These are phyloP conservation scores for Ichneumon xanthorius DNA, from an alignment of 2,888 invertebrate genomes.

Conservation along the genomic window DNA sequence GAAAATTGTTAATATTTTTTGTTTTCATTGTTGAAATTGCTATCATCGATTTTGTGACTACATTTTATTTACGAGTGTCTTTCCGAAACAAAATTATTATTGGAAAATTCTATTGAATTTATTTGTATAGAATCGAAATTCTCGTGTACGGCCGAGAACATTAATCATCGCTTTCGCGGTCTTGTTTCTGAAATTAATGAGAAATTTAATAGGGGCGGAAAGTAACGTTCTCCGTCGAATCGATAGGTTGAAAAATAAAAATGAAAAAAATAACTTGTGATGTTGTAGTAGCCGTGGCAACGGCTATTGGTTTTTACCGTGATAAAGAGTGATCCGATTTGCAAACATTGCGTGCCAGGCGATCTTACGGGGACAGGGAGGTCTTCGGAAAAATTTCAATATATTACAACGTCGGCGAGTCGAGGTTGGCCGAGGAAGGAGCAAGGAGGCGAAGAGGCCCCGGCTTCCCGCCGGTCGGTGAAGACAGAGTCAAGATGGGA, in stretches of 20 bases:
- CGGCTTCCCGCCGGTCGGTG: constrained; percentile 60
- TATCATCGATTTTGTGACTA: background rate
- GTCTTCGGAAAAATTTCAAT: constrained; percentile 65
- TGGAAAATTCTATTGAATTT: background rate
- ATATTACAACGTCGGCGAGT: constrained; percentile 55
- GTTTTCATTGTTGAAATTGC: background rate
- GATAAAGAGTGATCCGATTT: constrained; percentile 67
- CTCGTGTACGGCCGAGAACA: background rate
- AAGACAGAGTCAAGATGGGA: constrained; percentile 38
- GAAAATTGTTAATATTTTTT: background rate
- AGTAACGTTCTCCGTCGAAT: constrained; percentile 14
- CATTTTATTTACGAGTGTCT: background rate
- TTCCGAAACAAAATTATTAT: background rate
- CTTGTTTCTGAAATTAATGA: background rate
- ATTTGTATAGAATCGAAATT: background rate
- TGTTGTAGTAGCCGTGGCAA: constrained; percentile 25
- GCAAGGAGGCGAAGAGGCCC: constrained; percentile 13
- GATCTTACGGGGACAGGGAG: constrained; percentile 52
- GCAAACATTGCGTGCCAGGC: constrained; percentile 67
- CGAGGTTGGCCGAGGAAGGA: constrained; percentile 1
- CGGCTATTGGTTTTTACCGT: constrained; percentile 54
- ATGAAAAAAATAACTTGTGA: background rate
- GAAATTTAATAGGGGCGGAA: background rate
- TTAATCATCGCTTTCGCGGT: background rate
- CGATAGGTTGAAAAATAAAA: constrained; percentile 7